Percentiles rank a stretch among this genome's conserved stretches.
These are phyloP conservation scores for Dichetophora obliterata DNA, from an alignment of 2,888 invertebrate genomes.

Conservation along the genomic window DNA sequence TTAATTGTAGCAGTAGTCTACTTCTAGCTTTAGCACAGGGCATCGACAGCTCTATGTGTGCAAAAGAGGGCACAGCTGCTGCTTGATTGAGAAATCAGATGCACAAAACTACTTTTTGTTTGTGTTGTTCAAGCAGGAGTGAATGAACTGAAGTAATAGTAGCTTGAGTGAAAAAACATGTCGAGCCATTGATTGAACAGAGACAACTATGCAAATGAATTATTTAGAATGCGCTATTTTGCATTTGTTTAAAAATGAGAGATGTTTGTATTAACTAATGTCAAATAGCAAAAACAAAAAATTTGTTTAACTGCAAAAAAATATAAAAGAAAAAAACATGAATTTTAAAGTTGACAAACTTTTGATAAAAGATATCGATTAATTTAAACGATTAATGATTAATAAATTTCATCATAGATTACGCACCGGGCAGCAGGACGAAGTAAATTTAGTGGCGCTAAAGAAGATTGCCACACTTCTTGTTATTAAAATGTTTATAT, in stretches of 20 bases:
- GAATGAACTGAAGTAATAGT: not conserved
- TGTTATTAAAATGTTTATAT: too few relatives aligned
- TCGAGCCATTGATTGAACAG: not conserved
- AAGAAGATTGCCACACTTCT: not conserved
- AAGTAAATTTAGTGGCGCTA: not conserved
- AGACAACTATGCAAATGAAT: not conserved
- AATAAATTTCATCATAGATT: not conserved
- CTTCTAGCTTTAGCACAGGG: not conserved
- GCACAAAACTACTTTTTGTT: too few relatives aligned
- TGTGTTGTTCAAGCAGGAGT: not conserved
- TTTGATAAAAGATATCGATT: not conserved
- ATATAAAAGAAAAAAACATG: conserved; percentile 11
- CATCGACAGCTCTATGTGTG: not conserved
- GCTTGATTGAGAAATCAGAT: not conserved
- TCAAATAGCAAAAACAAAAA: not conserved
- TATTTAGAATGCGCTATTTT: not conserved
- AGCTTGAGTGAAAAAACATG: not conserved
- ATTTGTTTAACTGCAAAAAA: conserved; percentile 10
- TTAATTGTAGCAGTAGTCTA: not conserved
- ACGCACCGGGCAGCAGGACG: not conserved
- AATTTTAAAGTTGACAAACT: conserved; percentile 1
- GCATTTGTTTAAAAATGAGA: conserved; percentile 9
- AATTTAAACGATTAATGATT: not conserved
- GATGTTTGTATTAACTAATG: not conserved
- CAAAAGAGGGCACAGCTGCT: not conserved